Evolutionary conservation across 1,140 invertebrate genomes (phyloP), one percentile per base, ranked within the genome.

Genomic region (Drosophila asahinai): DNA sequence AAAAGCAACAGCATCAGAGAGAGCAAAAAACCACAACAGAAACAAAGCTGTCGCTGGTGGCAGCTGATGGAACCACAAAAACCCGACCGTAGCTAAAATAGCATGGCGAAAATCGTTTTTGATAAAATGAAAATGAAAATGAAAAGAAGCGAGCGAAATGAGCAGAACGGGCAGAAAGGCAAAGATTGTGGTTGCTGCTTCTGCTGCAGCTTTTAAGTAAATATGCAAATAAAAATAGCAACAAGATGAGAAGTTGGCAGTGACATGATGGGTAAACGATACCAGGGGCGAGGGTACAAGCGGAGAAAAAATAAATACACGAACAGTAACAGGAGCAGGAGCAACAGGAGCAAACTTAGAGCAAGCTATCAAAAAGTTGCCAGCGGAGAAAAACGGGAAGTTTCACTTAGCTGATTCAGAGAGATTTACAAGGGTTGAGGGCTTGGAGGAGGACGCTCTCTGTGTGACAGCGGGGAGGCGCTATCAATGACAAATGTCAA

Each of bases 191-290:
- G 57, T 73, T 68, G 49, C 55, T 65, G 51, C 51, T 65, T 48
- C 55, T 78, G 59, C 43, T 71, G 71, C 72, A 77, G 76, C 66
- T 89, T 87, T 71, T 84, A 84, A 89, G 77, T 78, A 89, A 89
- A 87, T 87, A 87, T 87, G 84, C 81, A 90, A 87, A 87, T 89
- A 87, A 77, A 89, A 89, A 75, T 78, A 80, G 79, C 67, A 87
- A 67, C 77, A 72, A 80, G 77, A 74, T 60, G 77, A 64, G 80
- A 68, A 83, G 63, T 80, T 83, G 76, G 63, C 81, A 75, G 86
- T 84, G 86, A 87, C 84, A 81, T 75, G 84, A 87, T 87, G 84
- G 82, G 77, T 84, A 78, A 87, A 81, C 80, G 84, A 87, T 81
- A 84, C 73, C 77, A 30, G 52, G 47, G 55, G 38, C 58, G 19